A percentile compares a stretch with the other conserved stretches of the same genome.
Evolutionary conservation across 2,888 invertebrate genomes (phyloP).

Genomic region (Amphipyra tragopoginis): DNA sequence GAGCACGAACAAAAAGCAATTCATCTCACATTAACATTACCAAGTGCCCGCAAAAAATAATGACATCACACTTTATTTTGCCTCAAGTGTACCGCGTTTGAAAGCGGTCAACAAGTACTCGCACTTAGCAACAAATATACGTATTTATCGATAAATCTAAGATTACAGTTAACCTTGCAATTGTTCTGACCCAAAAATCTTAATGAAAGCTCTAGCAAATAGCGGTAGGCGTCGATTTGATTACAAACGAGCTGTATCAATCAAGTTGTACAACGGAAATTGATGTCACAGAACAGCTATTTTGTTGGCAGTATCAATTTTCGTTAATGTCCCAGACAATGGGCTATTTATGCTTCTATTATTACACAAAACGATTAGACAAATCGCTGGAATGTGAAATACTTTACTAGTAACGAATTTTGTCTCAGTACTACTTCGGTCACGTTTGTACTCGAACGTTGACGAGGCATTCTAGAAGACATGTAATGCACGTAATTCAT

Average conservation of each 20-base stretch:
- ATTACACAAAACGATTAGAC: constrained; percentile 61
- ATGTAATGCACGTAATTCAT: constrained; percentile 45
- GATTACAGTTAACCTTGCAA: constrained; percentile 80
- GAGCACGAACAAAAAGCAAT: constrained; percentile 81
- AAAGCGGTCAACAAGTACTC: constrained; percentile 65
- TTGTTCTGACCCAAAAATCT: constrained; percentile 73
- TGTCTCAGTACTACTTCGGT: constrained; percentile 45
- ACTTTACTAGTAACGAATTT: constrained; percentile 38
- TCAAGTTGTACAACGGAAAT: constrained; percentile 66
- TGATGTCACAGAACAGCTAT: constrained; percentile 70
- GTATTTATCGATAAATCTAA: constrained; percentile 70
- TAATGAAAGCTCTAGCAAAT: constrained; percentile 48
- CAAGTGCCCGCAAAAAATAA: constrained; percentile 78
- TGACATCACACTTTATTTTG: constrained; percentile 81
- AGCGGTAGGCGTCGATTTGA: constrained; percentile 59
- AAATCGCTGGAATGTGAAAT: constrained; percentile 66
- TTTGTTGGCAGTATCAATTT: constrained; percentile 67
- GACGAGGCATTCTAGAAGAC: constrained; percentile 51
- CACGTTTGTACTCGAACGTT: constrained; percentile 58
- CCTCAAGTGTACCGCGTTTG: constrained; percentile 59
- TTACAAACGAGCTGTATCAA: constrained; percentile 61
- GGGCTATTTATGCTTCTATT: constrained; percentile 66
- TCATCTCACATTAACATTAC: constrained; percentile 80
- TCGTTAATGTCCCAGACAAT: constrained; percentile 71
- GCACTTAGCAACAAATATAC: constrained; percentile 69